Conservation (phyloP, 2,888 invertebrate species). For the Salpingus planirostris region DNA sequence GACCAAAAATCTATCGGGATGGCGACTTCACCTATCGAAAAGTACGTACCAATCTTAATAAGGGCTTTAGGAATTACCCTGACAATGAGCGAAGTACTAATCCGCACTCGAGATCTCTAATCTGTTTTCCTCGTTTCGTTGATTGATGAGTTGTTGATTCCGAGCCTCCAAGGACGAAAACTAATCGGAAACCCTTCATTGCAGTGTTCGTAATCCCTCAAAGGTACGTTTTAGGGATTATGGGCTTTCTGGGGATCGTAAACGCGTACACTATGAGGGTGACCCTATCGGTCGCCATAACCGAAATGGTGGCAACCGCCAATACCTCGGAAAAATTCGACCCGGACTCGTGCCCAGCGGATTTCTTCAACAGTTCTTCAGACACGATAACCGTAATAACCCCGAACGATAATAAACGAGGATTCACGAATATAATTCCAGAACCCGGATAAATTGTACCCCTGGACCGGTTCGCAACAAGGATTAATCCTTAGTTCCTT, state of each 20-base stretch:
- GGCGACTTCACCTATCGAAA: too few species aligned
- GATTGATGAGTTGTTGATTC: too few species aligned
- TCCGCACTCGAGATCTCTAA: too few species aligned
- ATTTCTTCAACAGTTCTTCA: neutral
- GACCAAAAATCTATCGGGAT: too few species aligned
- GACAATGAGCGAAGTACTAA: too few species aligned
- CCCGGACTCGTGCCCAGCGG: conserved; percentile 46
- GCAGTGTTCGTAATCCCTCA: conserved; percentile 56
- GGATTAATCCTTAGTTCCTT: conserved; percentile 73
- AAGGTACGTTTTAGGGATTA: conserved; percentile 54
- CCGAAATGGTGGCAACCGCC: conserved; percentile 38
- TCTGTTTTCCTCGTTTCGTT: too few species aligned
- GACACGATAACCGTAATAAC: conserved; percentile 4
- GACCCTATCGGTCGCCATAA: conserved; percentile 40
- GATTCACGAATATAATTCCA: conserved; percentile 5
- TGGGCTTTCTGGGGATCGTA: conserved; percentile 41
- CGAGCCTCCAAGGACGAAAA: too few species aligned
- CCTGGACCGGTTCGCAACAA: conserved; percentile 61
- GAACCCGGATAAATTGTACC: conserved; percentile 17
- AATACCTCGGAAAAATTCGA: conserved; percentile 36
- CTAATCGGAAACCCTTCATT: neutral
- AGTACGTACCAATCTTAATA: too few species aligned
- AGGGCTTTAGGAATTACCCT: too few species aligned
- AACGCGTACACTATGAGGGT: conserved; percentile 42
- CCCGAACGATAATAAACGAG: neutral